Conservation (phyloP, 2,888 invertebrate genomes). For the Poecilobothrus nobilitatus region DNA sequence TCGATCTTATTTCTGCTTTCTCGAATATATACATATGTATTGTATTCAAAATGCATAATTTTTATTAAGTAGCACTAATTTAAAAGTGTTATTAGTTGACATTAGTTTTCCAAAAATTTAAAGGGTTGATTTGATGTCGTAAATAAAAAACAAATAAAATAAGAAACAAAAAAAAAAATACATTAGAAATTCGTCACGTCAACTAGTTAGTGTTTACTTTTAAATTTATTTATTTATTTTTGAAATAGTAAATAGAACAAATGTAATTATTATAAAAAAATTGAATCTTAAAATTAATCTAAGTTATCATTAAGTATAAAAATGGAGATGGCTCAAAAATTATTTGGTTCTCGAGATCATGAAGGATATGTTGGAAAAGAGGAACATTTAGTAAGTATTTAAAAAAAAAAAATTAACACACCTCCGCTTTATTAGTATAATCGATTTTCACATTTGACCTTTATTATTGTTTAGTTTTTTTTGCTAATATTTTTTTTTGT, state of each 20-base stretch:
- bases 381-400: conserved; percentile 59
- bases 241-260: neutral
- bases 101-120: neutral
- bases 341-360: conserved; percentile 77
- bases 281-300: neutral
- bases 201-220: neutral
- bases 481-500: conserved; percentile 26
- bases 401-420: neutral
- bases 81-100: too few species aligned
- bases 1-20: too few species aligned
- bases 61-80: too few species aligned
- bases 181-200: neutral
- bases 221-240: neutral
- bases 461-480: neutral
- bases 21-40: too few species aligned
- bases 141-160: neutral
- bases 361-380: conserved; percentile 85
- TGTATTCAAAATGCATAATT: too few species aligned
- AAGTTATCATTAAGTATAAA: conserved; percentile 19
- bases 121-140: neutral
- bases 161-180: neutral
- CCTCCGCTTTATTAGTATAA: neutral
- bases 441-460: conserved; percentile 12
- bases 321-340: conserved; percentile 88
- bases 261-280: neutral